phyloP scores from a whole-genome alignment of 1,140 invertebrate species.

The Drosophila quadrilineata region DNA sequence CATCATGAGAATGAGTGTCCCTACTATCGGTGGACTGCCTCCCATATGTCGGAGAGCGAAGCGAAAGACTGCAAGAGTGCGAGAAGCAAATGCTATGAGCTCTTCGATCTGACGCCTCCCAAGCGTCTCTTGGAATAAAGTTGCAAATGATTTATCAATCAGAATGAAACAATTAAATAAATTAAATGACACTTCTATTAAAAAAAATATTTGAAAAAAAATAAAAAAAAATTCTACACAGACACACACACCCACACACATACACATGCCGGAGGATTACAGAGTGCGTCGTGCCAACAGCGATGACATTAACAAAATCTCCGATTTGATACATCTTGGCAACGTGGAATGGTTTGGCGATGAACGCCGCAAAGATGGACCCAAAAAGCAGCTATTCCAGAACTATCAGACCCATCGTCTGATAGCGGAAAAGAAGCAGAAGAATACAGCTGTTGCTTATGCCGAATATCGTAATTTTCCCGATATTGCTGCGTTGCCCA shows the following conservation, averaged over 20 bases:
- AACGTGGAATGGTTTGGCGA: conserved; percentile 49
- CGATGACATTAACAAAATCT: conserved; percentile 15
- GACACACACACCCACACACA: conserved; percentile 7
- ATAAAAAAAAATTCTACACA: background rate
- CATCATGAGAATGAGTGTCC: conserved; percentile 59
- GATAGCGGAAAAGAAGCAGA: background rate
- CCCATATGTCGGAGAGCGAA: background rate
- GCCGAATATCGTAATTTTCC: conserved; percentile 68
- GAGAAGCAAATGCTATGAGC: conserved; percentile 44
- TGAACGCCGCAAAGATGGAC: conserved; percentile 36
- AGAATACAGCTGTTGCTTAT: conserved; percentile 34
- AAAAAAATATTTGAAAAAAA: conserved; percentile 1
- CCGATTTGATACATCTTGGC: conserved; percentile 8
- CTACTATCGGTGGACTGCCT: conserved; percentile 58
- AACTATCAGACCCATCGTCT: conserved; percentile 54
- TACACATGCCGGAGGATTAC: conserved; percentile 18
- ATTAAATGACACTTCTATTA: conserved; percentile 5
- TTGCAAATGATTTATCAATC: conserved; percentile 1
- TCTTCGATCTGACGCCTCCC: conserved; percentile 40
- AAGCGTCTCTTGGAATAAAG: background rate
- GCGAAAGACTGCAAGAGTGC: conserved; percentile 12
- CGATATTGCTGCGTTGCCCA: conserved; percentile 32
- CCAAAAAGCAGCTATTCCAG: conserved; percentile 15
- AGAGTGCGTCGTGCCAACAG: conserved; percentile 30
- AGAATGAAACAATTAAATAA: background rate